Conservation (phyloP, 2,113 vertebrate species). For the Sturnus vulgaris region DNA sequence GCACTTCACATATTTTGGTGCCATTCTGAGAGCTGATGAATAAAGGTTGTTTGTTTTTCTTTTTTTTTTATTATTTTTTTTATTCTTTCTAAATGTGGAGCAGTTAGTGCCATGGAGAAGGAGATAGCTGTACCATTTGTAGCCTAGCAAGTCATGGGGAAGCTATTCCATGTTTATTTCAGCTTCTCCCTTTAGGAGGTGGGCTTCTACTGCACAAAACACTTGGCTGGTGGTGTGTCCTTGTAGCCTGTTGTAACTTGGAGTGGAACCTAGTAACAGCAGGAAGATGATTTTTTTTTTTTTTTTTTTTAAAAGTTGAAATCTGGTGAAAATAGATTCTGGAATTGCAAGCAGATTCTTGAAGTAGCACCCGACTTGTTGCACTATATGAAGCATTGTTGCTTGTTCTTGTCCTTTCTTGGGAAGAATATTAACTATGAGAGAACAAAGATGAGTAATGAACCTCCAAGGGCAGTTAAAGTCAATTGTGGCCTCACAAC, state of each 20-base stretch:
- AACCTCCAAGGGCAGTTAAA: neutral
- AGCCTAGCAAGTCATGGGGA: neutral
- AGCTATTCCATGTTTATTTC: neutral
- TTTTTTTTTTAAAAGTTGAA: neutral
- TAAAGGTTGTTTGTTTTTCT: accelerated
- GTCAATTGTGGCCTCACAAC: neutral
- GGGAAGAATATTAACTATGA: neutral
- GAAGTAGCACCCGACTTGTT: neutral
- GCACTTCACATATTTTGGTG: neutral
- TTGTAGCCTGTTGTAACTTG: neutral
- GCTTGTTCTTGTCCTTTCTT: neutral
- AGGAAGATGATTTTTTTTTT: neutral
- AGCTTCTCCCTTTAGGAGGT: neutral
- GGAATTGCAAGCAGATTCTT: neutral
- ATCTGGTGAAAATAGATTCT: neutral
- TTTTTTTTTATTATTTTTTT: neutral
- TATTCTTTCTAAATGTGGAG: neutral
- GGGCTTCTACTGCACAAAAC: neutral
- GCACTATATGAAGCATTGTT: neutral
- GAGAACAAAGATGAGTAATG: neutral
- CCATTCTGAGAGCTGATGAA: neutral
- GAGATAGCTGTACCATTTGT: neutral
- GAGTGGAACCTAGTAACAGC: neutral
- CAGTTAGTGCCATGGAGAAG: neutral
- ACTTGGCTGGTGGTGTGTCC: neutral